Conservation (phyloP, 2,888 invertebrate species). For the Polyploca ridens region DNA sequence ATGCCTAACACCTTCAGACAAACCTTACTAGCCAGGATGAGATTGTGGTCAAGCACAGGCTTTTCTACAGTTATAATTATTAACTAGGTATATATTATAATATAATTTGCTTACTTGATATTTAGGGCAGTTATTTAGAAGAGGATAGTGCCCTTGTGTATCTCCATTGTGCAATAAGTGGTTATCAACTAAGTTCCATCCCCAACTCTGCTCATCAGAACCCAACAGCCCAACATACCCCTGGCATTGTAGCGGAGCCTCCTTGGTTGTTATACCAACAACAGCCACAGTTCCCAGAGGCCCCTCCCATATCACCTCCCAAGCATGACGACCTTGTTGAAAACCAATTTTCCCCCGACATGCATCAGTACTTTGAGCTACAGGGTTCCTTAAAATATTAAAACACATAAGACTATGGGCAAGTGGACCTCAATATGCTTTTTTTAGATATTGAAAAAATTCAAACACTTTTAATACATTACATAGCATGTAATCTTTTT, state of each 20-base stretch:
- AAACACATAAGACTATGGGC: no score
- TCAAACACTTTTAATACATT: no score
- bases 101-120: slow-evolving; percentile 90
- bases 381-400: slow-evolving; percentile 90
- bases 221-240: slow-evolving; percentile 98
- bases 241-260: slow-evolving; percentile 96
- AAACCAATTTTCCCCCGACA: slow-evolving; percentile 96
- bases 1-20: no score
- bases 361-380: slow-evolving; percentile 99
- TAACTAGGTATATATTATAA: background rate
- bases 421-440: no score
- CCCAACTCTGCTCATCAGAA: slow-evolving; percentile 99
- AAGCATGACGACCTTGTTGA: slow-evolving; percentile 95
- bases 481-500: no score
- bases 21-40: background rate
- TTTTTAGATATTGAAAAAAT: no score
- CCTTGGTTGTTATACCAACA: slow-evolving; percentile 97
- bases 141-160: slow-evolving; percentile 96
- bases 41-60: background rate
- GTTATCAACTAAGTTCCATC: slow-evolving; percentile 99
- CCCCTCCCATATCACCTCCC: slow-evolving; percentile 99
- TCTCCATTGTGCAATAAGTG: slow-evolving; percentile 98
- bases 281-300: slow-evolving; percentile 99
- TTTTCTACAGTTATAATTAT: background rate
- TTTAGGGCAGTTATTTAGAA: slow-evolving; percentile 97